phyloP scores from a whole-genome alignment of 2,113 vertebrate species.

The Phasianus colchicus region DNA sequence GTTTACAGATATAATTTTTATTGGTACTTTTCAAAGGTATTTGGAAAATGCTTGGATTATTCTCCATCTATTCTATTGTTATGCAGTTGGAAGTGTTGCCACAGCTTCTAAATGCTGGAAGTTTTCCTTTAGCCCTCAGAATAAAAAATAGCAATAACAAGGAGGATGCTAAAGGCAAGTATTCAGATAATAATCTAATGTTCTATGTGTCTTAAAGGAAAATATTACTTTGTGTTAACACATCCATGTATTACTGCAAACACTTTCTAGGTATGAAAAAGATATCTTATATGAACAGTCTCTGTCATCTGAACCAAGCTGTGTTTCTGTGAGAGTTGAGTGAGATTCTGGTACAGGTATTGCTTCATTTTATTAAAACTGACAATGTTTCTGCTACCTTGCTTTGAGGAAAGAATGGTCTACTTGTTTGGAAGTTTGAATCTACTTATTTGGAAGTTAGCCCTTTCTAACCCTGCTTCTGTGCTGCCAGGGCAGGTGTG shows the following conservation, averaged over 20 bases:
- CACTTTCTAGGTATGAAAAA: neutral
- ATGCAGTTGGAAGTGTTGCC: neutral
- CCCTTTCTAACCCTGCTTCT: neutral
- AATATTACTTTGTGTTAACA: neutral
- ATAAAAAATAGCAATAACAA: neutral
- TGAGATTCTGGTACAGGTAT: neutral
- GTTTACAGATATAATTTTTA: neutral
- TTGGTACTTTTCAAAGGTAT: neutral
- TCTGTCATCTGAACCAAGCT: neutral
- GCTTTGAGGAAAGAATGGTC: neutral
- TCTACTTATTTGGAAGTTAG: neutral
- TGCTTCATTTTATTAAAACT: neutral
- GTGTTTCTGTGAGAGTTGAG: neutral
- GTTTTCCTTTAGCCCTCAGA: neutral
- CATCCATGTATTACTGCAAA: fast-evolving
- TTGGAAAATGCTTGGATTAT: neutral
- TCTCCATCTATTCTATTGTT: neutral
- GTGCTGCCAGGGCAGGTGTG: neutral
- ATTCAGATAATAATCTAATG: neutral
- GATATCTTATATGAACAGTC: neutral
- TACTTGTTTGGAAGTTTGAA: neutral
- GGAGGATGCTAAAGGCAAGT: neutral
- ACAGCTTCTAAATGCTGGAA: neutral
- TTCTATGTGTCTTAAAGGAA: neutral
- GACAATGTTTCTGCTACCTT: neutral